phyloP scores from a whole-genome alignment of 2,888 invertebrate genomes.

The Clivina fossor region DNA sequence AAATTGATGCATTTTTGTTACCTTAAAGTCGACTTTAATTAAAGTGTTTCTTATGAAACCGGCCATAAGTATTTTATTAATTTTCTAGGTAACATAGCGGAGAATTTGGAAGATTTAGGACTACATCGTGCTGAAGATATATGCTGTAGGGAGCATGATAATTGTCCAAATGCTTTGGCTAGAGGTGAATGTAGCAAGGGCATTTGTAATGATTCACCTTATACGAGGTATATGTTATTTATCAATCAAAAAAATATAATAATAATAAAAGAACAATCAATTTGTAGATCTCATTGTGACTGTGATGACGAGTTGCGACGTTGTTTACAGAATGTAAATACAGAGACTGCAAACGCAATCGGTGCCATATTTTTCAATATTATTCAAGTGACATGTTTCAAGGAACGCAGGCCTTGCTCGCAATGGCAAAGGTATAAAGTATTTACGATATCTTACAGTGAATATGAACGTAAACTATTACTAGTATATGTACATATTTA shows the following conservation, averaged over 20 bases:
- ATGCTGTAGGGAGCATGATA: conserved; percentile 75
- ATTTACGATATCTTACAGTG: conserved; percentile 32
- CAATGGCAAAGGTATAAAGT: conserved; percentile 66
- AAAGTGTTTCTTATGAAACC: no score
- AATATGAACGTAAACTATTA: no score
- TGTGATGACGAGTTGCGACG: conserved; percentile 71
- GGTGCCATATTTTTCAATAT: conserved; percentile 77
- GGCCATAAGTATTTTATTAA: no score
- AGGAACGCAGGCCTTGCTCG: conserved; percentile 64
- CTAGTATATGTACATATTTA: no score
- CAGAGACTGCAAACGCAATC: conserved; percentile 69
- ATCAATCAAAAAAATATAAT: background rate
- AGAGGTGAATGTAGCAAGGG: conserved; percentile 64
- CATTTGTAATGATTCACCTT: conserved; percentile 68
- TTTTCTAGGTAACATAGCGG: conserved; percentile 64
- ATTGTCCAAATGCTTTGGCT: conserved; percentile 63
- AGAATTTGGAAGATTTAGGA: conserved; percentile 66
- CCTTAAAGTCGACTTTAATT: no score
- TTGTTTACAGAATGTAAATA: conserved; percentile 67
- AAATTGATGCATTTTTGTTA: no score
- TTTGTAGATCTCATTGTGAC: conserved; percentile 73
- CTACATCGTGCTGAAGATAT: conserved; percentile 64
- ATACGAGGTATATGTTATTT: conserved; percentile 59
- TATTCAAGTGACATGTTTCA: conserved; percentile 72
- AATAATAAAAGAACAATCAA: background rate